Evolutionary conservation across 2,888 invertebrate genomes (phyloP).

Genomic region (Cheiracanthium punctorium): DNA sequence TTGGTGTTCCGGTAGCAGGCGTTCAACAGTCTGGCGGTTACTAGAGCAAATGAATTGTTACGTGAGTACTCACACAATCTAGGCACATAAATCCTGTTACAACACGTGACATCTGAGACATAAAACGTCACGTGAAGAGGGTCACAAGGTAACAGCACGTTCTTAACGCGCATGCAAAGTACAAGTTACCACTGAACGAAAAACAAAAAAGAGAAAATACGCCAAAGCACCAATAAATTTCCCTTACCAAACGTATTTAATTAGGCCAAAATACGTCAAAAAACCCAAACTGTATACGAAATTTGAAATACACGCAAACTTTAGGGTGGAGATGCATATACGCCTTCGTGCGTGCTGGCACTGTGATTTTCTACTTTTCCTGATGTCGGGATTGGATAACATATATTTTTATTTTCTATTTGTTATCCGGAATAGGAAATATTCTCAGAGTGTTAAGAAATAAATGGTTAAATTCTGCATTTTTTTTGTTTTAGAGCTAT

Average conservation of each 20-base stretch:
- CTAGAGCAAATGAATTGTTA: not conserved
- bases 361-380: not conserved
- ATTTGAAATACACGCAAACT: not conserved
- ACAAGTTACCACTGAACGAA: not conserved
- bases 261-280: constrained; percentile 45
- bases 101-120: constrained; percentile 37
- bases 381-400: not conserved
- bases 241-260: constrained; percentile 2
- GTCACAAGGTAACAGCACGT: constrained; percentile 30
- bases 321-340: not conserved
- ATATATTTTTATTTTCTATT: not conserved
- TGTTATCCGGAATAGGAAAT: too few relatives aligned
- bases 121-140: constrained; percentile 41
- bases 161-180: constrained; percentile 12
- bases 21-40: not conserved
- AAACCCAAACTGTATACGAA: not conserved
- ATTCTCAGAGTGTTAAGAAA: too few relatives aligned
- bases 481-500: too few relatives aligned
- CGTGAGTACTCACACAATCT: not conserved
- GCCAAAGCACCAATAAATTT: constrained; percentile 15
- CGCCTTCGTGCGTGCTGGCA: not conserved
- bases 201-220: not conserved
- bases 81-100: not conserved
- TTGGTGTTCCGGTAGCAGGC: not conserved
- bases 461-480: too few relatives aligned